phyloP scores from a whole-genome alignment of 2,113 vertebrate species.

The Hymenochirus boettgeri region DNA sequence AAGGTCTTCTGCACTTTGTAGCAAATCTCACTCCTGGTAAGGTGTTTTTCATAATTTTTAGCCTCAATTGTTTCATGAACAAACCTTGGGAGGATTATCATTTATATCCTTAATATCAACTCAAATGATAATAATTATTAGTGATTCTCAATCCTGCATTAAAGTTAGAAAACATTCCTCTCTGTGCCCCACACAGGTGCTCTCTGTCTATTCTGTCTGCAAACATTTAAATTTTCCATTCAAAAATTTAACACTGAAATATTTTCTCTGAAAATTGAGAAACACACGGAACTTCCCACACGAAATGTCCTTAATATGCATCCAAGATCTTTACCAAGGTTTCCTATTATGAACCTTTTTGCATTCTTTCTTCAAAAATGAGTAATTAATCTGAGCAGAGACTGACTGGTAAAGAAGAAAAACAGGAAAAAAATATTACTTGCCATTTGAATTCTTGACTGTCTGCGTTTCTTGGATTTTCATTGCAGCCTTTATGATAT shows the following conservation, averaged over 20 bases:
- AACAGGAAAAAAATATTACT: slow-evolving; percentile 60
- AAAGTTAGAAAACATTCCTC: slow-evolving; percentile 61
- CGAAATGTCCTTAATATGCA: too few relatives aligned
- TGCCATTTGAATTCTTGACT: slow-evolving; percentile 33
- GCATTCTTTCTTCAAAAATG: slow-evolving; percentile 64
- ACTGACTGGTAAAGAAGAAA: slow-evolving; percentile 38
- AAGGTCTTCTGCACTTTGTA: slow-evolving; percentile 53
- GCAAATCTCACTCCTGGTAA: slow-evolving; percentile 49
- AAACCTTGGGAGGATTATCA: slow-evolving; percentile 44
- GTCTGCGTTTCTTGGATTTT: not conserved
- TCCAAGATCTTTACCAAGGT: too few relatives aligned
- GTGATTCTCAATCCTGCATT: slow-evolving; percentile 59
- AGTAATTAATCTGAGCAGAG: slow-evolving; percentile 59
- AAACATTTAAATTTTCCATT: slow-evolving; percentile 61
- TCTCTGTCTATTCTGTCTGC: slow-evolving; percentile 63
- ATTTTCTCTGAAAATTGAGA: slow-evolving; percentile 41
- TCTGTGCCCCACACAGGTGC: slow-evolving; percentile 59
- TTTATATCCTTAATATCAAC: slow-evolving; percentile 46
- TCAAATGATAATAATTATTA: slow-evolving; percentile 57
- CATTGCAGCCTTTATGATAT: not conserved
- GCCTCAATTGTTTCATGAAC: not conserved
- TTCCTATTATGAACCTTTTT: slow-evolving; percentile 62
- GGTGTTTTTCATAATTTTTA: slow-evolving; percentile 38
- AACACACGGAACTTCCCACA: too few relatives aligned
- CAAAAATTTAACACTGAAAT: slow-evolving; percentile 51